Conservation (phyloP, 2,113 vertebrate genomes). For the Ctenomys sociabilis region DNA sequence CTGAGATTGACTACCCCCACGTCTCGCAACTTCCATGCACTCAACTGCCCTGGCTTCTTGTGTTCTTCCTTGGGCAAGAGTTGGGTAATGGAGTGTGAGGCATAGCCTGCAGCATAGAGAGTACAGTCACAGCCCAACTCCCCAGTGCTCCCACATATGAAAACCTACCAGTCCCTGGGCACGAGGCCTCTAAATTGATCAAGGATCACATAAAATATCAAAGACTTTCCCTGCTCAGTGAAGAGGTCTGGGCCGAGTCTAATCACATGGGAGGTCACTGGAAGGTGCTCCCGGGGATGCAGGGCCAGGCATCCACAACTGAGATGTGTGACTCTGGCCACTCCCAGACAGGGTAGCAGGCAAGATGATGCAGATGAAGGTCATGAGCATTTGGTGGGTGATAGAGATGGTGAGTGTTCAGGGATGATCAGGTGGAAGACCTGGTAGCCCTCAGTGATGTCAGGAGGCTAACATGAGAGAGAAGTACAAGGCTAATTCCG, state of each 20-base stretch:
- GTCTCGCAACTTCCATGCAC: not conserved
- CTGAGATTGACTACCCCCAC: not conserved
- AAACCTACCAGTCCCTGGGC: not conserved
- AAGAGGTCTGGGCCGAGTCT: not conserved
- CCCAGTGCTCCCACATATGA: not conserved
- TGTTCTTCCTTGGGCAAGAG: not conserved
- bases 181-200: not conserved
- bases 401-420: not conserved
- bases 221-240: not conserved
- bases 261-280: not conserved
- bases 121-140: not conserved
- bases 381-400: not conserved
- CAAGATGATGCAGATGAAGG: not conserved
- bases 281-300: not conserved
- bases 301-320: not conserved
- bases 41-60: not conserved
- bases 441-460: not conserved
- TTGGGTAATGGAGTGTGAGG: not conserved
- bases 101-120: not conserved
- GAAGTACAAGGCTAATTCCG: not conserved
- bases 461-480: not conserved
- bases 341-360: not conserved
- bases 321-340: not conserved
- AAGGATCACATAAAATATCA: not conserved
- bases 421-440: not conserved